Base-by-base conservation (phyloP, 2,113 vertebrate species). In the Piaya cayana region DNA sequence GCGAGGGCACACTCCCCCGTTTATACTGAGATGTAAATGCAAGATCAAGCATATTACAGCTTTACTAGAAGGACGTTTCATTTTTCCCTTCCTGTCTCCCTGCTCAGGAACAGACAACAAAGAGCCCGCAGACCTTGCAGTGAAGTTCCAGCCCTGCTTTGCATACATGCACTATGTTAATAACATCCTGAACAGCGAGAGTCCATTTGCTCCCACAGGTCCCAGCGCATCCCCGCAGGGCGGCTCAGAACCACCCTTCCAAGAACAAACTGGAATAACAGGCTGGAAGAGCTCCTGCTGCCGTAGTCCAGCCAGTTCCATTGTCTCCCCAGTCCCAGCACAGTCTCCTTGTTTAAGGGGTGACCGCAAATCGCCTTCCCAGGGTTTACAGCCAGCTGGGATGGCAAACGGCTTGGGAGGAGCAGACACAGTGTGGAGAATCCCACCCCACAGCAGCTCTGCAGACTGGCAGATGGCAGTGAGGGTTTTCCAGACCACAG, bases 331-430 rank as follows among this genome's bases (percentile, higher is more conserved):
- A 8, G 3, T 32, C 16, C 30, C 39, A 43, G 7, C 22, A 30
- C 3, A 17, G 45, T 20, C 37, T 27, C 68, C 59, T 37, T 64
- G 43, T 84, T 86, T 68, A 43, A 85, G 17, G n/a, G 49, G 74
- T 37, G 67, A 88, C 75, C 85, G 76, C 85, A 80, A 90, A 92
- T 62, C 53, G 82, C 67, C 53, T 82, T 68, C 89, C 81, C 58
- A 72, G 74, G 47, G 42, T 53, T 82, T 42, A 60, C 34, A 70
- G 19, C 71, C 49, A 23, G 29, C 37, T 43, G 45, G n/a, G 29
- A 63, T 2, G 3, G 56, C 62, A 64, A 89, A 12, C 22, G 39
- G 39, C 64, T 88, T 60, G 30, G 58, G 39, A 80, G 27, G 45
- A 39, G 47, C 86, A 82, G 4, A 49, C 15, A 39, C 1, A 83